These are phyloP conservation scores for Sebastes minor DNA, from an alignment of 2,797 vertebrate species.

Conservation along the genomic window DNA sequence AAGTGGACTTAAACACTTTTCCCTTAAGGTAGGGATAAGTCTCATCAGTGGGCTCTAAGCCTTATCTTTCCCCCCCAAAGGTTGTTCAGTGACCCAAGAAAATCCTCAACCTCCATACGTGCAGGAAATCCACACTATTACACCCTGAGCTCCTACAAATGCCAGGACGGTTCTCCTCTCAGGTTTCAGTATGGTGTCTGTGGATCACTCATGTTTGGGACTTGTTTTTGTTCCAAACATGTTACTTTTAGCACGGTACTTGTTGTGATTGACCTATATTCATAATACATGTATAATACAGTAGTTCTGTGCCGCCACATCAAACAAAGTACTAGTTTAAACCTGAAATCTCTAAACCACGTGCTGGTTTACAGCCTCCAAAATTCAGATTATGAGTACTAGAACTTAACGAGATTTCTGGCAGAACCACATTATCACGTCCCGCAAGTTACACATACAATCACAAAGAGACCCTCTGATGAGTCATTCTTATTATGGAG, in stretches of 20 bases:
- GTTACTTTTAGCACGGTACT: not conserved
- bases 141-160: slow-evolving; percentile 8
- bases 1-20: slow-evolving; percentile 16
- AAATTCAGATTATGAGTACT: not conserved
- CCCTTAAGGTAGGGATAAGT: slow-evolving; percentile 2
- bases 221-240: not conserved
- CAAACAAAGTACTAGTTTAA: not conserved
- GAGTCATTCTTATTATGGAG: not conserved
- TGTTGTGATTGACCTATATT: not conserved
- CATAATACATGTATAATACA: not conserved
- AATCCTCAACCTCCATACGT: slow-evolving; percentile 22
- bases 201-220: not conserved
- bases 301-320: not conserved
- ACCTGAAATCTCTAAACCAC: not conserved
- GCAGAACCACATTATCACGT: not conserved
- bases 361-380: not conserved
- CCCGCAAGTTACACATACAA: not conserved
- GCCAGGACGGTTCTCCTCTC: not conserved
- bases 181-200: not conserved
- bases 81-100: slow-evolving; percentile 12
- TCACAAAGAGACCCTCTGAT: not conserved
- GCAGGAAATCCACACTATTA: slow-evolving; percentile 24
- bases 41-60: slow-evolving; percentile 23
- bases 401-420: not conserved
- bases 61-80: slow-evolving; percentile 31